A percentile compares a stretch with the other conserved stretches of the same genome.
phyloP scores from a whole-genome alignment of 2,888 invertebrate genomes.

The Agriopis aurantiaria region DNA sequence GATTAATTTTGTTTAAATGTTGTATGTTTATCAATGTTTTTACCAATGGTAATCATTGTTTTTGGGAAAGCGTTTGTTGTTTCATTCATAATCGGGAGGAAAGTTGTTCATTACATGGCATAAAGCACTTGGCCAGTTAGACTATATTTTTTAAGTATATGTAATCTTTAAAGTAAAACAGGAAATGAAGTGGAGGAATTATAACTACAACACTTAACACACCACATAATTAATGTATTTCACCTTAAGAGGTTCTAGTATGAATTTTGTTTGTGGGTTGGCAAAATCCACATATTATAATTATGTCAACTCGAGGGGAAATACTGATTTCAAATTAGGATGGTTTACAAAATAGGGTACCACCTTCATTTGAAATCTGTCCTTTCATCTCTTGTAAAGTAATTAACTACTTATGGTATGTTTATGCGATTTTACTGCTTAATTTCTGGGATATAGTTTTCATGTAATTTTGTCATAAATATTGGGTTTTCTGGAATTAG shows the following conservation, averaged over 20 bases:
- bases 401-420: conserved; percentile 16
- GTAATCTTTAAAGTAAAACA: too few relatives aligned
- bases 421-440: conserved; percentile 28
- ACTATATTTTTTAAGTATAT: too few relatives aligned
- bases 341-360: neutral
- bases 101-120: too few relatives aligned
- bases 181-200: too few relatives aligned
- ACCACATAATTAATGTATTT: neutral
- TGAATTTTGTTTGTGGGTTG: neutral
- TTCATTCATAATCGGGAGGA: too few relatives aligned
- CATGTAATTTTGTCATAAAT: conserved; percentile 1
- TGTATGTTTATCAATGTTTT: too few relatives aligned
- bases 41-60: too few relatives aligned
- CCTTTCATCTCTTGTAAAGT: neutral
- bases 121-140: too few relatives aligned
- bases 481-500: neutral
- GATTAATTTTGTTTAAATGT: too few relatives aligned
- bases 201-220: too few relatives aligned
- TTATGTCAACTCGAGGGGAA: neutral
- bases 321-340: neutral
- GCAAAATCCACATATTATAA: neutral
- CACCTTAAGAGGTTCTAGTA: neutral
- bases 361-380: neutral
- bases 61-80: too few relatives aligned
- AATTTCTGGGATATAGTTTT: conserved; percentile 2